These are phyloP conservation scores for Drosophila seguyi DNA, from an alignment of 1,140 invertebrate genomes.

Conservation along the genomic window DNA sequence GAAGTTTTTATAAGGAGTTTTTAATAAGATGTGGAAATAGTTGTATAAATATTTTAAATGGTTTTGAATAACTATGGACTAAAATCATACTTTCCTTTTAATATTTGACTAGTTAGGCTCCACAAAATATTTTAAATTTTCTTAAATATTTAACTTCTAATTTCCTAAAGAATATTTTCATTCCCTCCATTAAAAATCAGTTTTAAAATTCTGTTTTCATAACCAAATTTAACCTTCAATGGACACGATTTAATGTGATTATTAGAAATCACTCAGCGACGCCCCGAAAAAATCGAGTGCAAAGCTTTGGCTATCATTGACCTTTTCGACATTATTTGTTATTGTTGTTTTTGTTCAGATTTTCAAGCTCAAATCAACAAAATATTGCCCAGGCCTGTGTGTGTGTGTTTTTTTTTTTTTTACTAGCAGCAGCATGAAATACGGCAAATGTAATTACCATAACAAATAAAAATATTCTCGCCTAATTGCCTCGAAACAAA, in stretches of 20 bases:
- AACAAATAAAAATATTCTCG: slow-evolving; percentile 71
- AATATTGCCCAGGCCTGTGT: slow-evolving; percentile 15
- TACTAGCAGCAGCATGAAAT: slow-evolving; percentile 29
- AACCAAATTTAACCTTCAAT: slow-evolving; percentile 16
- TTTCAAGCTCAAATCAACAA: slow-evolving; percentile 64
- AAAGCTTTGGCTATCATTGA: slow-evolving; percentile 51
- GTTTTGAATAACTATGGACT: neutral
- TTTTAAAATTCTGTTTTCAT: slow-evolving; percentile 2
- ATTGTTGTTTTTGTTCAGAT: slow-evolving; percentile 17
- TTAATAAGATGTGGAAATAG: neutral
- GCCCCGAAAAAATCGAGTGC: slow-evolving; percentile 47
- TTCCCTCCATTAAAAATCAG: neutral
- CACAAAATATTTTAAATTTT: neutral
- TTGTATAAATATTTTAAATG: neutral
- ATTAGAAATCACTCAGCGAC: slow-evolving; percentile 49
- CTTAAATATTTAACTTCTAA: too few species aligned
- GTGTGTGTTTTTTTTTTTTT: too few species aligned
- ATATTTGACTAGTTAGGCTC: too few species aligned
- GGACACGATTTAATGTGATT: slow-evolving; percentile 22
- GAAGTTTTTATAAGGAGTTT: neutral
- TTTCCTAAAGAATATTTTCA: neutral
- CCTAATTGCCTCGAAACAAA: slow-evolving; percentile 63
- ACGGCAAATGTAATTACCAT: slow-evolving; percentile 68
- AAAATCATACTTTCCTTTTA: neutral
- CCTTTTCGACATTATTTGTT: slow-evolving; percentile 54